Base-by-base conservation (phyloP, 1,140 invertebrate genomes). In the Proctacanthus coquilletti region DNA sequence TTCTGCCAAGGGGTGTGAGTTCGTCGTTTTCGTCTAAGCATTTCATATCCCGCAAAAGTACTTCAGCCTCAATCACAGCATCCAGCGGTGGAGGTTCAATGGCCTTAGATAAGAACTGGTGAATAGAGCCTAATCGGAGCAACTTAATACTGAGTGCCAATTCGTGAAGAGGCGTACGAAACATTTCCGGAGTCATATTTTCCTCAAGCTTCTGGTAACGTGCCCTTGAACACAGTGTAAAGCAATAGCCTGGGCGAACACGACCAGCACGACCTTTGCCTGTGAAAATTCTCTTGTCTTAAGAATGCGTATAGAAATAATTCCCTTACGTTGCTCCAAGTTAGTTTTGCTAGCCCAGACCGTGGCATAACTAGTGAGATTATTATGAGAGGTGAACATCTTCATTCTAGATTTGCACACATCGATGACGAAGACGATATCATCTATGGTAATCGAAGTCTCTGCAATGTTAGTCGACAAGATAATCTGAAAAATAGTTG, bases 401-500 rank as follows among this genome's bases (percentile, higher is more conserved):
- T 95, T 96, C 70, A 93, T 85, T 54, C 95, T 95, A 0, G 88
- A 84, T 63, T 93, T 93, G 53, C 91, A 92, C 23, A 81, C 82
- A 60, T 97, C 91, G 47, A 97, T 84, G 1, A 97, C 92, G 60
- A 83, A 95, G 2, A 96, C 91, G 5, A 97, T 83, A 57, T 97
- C 92, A 54, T 97, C 84, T 44, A 97, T 97, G 4, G 92, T 96
- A 34, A 96, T 91, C 5, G 89, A 91, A 0, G 86, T 88, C 65
- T 94, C 88, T 0, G 87, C 87, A 48, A 94, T 89, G 52, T 92
- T 92, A 1, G 88, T 93, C 2, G 87, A 78, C 10, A 93, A 53
- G 48, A 94, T 92, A 27, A 92, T 60, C 55, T 46, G 14, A 4
- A 34, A 32, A 35, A 27, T 19, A 32, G 17, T 11, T 33, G 5